These are phyloP conservation scores for Falco columbarius DNA, from an alignment of 2,797 vertebrate genomes.

Conservation along the genomic window DNA sequence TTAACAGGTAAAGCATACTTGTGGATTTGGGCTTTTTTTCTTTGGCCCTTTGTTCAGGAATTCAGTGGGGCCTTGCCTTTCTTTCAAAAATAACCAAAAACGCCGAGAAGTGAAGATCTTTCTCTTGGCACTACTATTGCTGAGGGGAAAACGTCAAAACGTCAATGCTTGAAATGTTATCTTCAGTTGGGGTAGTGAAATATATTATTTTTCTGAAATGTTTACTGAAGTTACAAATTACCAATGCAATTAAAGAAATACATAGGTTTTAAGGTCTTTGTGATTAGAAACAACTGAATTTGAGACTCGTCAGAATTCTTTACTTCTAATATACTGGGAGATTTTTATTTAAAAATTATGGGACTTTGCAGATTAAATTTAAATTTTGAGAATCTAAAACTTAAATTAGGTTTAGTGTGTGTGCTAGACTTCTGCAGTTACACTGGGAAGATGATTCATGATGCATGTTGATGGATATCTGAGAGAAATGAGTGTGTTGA, in stretches of 20 bases:
- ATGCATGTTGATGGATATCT: not conserved
- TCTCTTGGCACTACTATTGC: not conserved
- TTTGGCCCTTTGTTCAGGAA: not conserved
- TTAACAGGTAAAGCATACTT: not conserved
- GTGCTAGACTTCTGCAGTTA: not conserved
- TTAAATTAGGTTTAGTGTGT: not conserved
- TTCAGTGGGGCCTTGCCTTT: not conserved
- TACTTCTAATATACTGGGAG: not conserved
- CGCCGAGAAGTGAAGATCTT: not conserved
- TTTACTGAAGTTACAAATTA: constrained; percentile 11
- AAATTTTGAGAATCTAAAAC: not conserved
- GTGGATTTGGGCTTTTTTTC: not conserved
- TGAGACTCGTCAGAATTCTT: not conserved
- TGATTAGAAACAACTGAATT: not conserved
- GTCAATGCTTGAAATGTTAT: not conserved
- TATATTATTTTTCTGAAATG: not conserved
- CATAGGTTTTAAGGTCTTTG: not conserved
- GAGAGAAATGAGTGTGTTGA: not conserved
- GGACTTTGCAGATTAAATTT: not conserved
- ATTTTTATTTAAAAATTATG: not conserved
- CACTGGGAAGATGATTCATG: not conserved
- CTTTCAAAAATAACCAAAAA: not conserved
- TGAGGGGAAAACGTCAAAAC: not conserved
- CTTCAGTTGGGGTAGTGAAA: not conserved
- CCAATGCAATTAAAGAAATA: constrained; percentile 70